phyloP scores from a whole-genome alignment of 2,888 invertebrate genomes.

The Nemurella pictetii region DNA sequence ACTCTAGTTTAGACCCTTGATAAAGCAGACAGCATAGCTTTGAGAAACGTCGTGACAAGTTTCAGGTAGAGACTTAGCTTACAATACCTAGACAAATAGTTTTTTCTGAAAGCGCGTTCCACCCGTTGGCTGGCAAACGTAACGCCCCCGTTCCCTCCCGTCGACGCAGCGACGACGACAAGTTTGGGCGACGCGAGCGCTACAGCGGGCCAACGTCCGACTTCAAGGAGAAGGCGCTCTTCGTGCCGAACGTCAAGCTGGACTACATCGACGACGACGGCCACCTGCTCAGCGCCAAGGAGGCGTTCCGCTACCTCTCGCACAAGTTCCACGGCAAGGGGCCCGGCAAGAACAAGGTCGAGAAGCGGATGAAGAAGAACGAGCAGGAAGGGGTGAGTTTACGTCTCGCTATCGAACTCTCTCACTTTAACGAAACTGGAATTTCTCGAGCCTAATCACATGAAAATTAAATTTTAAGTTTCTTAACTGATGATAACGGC shows the following conservation, averaged over 20 bases:
- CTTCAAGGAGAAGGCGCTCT: conserved; percentile 88
- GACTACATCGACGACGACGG: conserved; percentile 98
- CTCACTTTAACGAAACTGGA: too few species aligned
- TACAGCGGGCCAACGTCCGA: conserved; percentile 85
- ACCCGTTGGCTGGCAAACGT: too few species aligned
- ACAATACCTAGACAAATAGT: too few species aligned
- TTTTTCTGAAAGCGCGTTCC: too few species aligned
- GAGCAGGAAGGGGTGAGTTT: conserved; percentile 85
- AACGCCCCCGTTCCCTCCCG: background rate
- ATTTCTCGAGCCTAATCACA: too few species aligned
- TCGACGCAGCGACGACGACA: conserved; percentile 71
- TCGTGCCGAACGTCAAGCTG: conserved; percentile 91
- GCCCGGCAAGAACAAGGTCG: conserved; percentile 96
- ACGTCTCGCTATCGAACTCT: too few species aligned
- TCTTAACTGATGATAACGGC: too few species aligned
- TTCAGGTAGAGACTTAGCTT: too few species aligned
- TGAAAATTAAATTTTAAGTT: too few species aligned
- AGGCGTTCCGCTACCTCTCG: conserved; percentile 91
- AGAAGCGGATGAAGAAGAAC: conserved; percentile 92
- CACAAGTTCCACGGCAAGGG: conserved; percentile 99
- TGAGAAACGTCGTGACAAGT: too few species aligned
- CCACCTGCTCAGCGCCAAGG: conserved; percentile 87
- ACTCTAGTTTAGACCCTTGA: too few species aligned
- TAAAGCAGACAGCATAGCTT: too few species aligned
- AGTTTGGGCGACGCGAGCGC: conserved; percentile 70